These are phyloP conservation scores for Cephalopterus ornatus DNA, from an alignment of 2,113 vertebrate species.

Conservation along the genomic window DNA sequence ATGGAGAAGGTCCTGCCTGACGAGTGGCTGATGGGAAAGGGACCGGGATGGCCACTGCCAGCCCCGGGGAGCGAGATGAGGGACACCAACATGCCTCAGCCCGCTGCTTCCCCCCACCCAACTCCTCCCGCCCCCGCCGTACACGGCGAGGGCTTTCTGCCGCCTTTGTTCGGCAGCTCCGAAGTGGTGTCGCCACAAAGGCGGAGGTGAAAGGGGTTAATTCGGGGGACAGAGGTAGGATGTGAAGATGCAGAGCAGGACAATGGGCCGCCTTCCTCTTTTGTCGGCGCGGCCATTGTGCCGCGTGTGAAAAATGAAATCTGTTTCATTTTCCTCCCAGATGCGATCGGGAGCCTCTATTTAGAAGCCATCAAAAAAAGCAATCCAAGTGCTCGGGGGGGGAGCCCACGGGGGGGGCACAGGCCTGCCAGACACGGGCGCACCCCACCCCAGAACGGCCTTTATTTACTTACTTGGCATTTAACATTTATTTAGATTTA, in stretches of 20 bases:
- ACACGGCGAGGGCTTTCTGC: slow-evolving; percentile 64
- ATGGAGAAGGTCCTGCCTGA: background rate
- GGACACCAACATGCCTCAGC: background rate
- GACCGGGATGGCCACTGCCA: background rate
- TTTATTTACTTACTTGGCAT: background rate
- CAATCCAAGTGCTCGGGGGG: slow-evolving; percentile 17
- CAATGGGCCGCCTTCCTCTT: slow-evolving; percentile 77
- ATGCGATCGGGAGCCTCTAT: slow-evolving; percentile 64
- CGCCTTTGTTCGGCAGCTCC: slow-evolving; percentile 71
- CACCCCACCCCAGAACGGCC: background rate
- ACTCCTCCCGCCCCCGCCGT: background rate
- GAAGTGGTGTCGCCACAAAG: slow-evolving; percentile 72
- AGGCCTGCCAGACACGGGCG: background rate
- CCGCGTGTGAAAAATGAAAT: slow-evolving; percentile 80
- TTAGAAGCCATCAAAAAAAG: slow-evolving; percentile 65
- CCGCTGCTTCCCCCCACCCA: background rate
- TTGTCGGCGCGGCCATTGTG: slow-evolving; percentile 76
- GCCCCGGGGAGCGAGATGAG: background rate
- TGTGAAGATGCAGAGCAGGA: slow-evolving; percentile 74
- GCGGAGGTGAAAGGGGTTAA: slow-evolving; percentile 79
- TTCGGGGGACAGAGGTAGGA: slow-evolving; percentile 79
- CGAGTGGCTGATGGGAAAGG: background rate
- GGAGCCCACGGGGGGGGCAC: background rate
- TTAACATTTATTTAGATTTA: background rate
- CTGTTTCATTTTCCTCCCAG: slow-evolving; percentile 74